These are phyloP conservation scores for Sarcoramphus papa DNA, from an alignment of 2,797 vertebrate genomes.

Conservation along the genomic window DNA sequence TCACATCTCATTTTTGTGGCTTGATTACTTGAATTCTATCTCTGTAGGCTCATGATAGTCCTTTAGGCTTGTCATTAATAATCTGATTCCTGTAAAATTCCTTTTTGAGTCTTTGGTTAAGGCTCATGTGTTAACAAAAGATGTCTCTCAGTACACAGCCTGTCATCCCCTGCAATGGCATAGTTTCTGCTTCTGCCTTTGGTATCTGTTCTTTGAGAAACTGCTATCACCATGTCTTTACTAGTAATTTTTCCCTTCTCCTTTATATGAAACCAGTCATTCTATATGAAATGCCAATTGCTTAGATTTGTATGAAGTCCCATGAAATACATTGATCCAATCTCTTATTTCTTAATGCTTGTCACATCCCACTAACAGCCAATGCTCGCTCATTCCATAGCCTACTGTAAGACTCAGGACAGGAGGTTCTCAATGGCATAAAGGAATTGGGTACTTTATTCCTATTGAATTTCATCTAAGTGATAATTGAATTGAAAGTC, in stretches of 20 bases:
- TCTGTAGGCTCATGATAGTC: neutral
- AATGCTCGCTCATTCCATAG: neutral
- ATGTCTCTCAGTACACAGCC: neutral
- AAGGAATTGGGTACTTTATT: conserved; percentile 19
- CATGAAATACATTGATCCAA: neutral
- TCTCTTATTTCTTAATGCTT: conserved; percentile 25
- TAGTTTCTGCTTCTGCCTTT: conserved; percentile 7
- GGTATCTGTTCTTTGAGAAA: neutral
- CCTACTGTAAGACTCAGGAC: neutral
- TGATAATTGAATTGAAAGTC: conserved; percentile 50
- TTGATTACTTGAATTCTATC: neutral
- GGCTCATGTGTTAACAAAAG: neutral
- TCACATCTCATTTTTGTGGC: neutral
- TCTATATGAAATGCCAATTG: neutral
- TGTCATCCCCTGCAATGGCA: neutral
- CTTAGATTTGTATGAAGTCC: conserved; percentile 12
- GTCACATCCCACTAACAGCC: conserved; percentile 7
- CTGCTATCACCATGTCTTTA: neutral
- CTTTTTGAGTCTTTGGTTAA: neutral
- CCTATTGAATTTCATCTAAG: conserved; percentile 18
- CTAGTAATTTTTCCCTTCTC: neutral
- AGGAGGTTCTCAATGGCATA: conserved; percentile 1
- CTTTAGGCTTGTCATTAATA: neutral
- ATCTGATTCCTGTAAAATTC: neutral
- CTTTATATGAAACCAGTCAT: neutral